Evolutionary conservation across 2,113 vertebrate species (phyloP), one percentile per base, ranked within the genome.

Genomic region (Larimichthys crocea): DNA sequence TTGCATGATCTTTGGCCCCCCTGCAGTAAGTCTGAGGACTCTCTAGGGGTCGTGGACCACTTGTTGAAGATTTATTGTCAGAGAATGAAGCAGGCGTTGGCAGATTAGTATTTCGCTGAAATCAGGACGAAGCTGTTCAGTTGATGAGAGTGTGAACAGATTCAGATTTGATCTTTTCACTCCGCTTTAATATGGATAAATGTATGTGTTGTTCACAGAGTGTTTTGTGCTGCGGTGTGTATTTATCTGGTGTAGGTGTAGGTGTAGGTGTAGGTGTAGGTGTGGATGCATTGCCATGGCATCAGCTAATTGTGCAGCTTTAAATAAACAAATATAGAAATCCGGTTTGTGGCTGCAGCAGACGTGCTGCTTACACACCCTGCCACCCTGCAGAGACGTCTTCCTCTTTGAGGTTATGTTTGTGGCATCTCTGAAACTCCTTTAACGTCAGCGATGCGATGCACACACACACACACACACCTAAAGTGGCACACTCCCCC

Each of bases 351-450:
- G 61, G 56, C 29, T 52, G 16, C 40, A 53, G 56, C 26, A 42
- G 19, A 57, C 14, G 14, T 49, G 40, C 44, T 44, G 35, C 11
- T 49, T 60, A 42, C 50, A 71, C 70, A 71, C 74, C 68, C 64
- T 74, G 76, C 46, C 68, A 17, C 26, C 57, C 62, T 64, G 66
- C 50, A 79, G 74, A 68, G 29, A 64, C 4, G 11, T 65, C 52
- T 59, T 61, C 44, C 46, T 63, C 66, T 79, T 42, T 67, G 11
- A 76, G 44, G 55, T 64, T 40, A 0, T 24, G 11, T 8, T 70
- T 9, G 74, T 12, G 9, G 16, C 12, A 24, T 15, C 15, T 15
- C 35, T 56, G 8, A 46, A 56, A 40, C 22, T 31, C n/a, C 26
- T 46, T 46, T 26, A 59, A 17, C 46, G 20, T 50, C 3, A 55